A percentile compares a stretch with the other conserved stretches of the same genome.
phyloP scores from a whole-genome alignment of 2,113 vertebrate species.

The Cephalopterus ornatus region DNA sequence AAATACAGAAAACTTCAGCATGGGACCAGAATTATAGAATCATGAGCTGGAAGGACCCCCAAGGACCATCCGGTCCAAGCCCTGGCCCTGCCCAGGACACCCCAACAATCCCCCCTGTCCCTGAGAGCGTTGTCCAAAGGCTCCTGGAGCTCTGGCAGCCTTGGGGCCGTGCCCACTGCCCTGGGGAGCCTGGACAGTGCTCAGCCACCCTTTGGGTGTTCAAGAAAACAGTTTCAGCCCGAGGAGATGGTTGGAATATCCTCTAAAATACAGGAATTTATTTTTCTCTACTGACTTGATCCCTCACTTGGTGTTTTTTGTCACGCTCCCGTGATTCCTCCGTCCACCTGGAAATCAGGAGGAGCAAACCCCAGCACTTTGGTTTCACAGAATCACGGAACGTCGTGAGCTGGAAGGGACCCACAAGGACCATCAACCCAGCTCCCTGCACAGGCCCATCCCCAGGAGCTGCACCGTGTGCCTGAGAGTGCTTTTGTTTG shows the following conservation, averaged over 20 bases:
- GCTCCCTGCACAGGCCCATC: neutral
- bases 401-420: neutral
- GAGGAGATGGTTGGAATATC: neutral
- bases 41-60: neutral
- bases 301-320: conserved; percentile 7
- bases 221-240: neutral
- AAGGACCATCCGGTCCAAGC: too few species aligned
- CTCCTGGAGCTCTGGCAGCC: neutral
- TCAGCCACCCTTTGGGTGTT: neutral
- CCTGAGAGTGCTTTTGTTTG: neutral
- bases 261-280: neutral
- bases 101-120: neutral
- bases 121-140: neutral
- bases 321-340: neutral
- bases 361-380: neutral
- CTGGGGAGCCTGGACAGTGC: neutral
- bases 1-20: neutral
- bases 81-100: neutral
- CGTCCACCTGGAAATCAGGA: neutral
- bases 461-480: neutral
- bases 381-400: neutral
- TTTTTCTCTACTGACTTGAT: neutral
- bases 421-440: neutral
- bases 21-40: neutral
- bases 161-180: neutral